Evolutionary conservation across 2,113 vertebrate species (phyloP).

Genomic region (Chascanopsetta lugubris): DNA sequence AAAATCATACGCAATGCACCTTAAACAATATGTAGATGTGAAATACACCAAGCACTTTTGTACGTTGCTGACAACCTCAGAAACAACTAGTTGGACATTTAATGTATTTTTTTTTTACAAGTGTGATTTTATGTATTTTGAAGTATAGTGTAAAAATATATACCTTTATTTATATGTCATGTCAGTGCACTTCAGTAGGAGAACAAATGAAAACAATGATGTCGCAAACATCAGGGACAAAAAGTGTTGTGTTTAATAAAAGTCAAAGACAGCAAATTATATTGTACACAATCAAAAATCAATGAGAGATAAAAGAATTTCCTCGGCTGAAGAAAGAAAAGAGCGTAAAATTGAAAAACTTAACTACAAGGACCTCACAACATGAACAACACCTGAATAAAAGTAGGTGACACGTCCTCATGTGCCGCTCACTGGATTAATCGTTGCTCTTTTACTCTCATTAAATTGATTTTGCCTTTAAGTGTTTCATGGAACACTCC

Average conservation of each 20-base stretch:
- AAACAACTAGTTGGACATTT: too few relatives aligned
- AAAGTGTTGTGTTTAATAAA: not conserved
- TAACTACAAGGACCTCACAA: not conserved
- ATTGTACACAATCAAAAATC: not conserved
- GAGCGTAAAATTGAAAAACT: not conserved
- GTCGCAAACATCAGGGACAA: not conserved
- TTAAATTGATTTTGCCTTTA: not conserved
- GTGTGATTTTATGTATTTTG: too few relatives aligned
- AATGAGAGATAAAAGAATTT: not conserved
- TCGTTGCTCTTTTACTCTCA: not conserved
- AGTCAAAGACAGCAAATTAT: not conserved
- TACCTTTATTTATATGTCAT: too few relatives aligned
- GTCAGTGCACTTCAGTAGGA: too few relatives aligned
- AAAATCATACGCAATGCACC: too few relatives aligned
- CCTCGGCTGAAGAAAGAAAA: not conserved
- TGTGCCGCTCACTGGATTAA: slow-evolving; percentile 11
- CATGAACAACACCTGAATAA: not conserved
- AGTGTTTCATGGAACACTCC: slow-evolving; percentile 6
- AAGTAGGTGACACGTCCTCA: not conserved
- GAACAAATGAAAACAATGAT: not conserved
- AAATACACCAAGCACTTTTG: too few relatives aligned
- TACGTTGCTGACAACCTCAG: too few relatives aligned
- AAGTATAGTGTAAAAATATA: too few relatives aligned
- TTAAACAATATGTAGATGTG: too few relatives aligned
- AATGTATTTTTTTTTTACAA: too few relatives aligned